Percentiles rank a stretch among this genome's conserved stretches.
Conservation (phyloP, 2,888 invertebrate genomes). For the Spodoptera littoralis region DNA sequence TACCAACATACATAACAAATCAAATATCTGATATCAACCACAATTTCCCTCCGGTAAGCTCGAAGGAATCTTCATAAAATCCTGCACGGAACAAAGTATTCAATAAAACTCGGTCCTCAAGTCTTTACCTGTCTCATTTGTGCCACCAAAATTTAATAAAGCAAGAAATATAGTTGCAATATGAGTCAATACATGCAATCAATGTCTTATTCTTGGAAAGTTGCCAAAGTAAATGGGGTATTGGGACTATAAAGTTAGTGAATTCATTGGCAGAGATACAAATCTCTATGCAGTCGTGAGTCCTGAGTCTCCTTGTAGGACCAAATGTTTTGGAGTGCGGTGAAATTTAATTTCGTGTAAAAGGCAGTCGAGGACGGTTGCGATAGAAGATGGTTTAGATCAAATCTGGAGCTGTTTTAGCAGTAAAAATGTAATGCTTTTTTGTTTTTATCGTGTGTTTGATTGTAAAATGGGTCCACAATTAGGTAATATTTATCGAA, state of each 20-base stretch:
- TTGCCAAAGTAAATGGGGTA: conserved; percentile 70
- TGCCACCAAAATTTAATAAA: conserved; percentile 66
- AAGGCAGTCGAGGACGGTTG: not conserved
- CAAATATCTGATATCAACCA: conserved; percentile 1
- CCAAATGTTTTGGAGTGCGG: conserved; percentile 23
- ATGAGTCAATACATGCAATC: conserved; percentile 78
- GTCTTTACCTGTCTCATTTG: conserved; percentile 53
- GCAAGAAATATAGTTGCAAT: conserved; percentile 74
- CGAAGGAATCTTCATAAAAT: conserved; percentile 24
- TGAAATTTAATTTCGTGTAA: not conserved
- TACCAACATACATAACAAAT: no score
- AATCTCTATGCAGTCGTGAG: conserved; percentile 58
- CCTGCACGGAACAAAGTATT: conserved; percentile 13
- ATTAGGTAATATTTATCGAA: no score
- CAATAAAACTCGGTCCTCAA: conserved; percentile 43
- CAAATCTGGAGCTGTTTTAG: no score
- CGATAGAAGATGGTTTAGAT: no score
- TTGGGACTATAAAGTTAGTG: conserved; percentile 71
- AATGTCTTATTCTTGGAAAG: conserved; percentile 70
- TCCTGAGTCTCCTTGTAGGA: conserved; percentile 19
- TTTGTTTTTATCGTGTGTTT: no score
- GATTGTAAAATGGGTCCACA: no score
- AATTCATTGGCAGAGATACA: conserved; percentile 76
- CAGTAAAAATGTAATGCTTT: no score
- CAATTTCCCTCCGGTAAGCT: conserved; percentile 9